Conservation (phyloP, 2,113 vertebrate species). For the Datnioides undecimradiatus region DNA sequence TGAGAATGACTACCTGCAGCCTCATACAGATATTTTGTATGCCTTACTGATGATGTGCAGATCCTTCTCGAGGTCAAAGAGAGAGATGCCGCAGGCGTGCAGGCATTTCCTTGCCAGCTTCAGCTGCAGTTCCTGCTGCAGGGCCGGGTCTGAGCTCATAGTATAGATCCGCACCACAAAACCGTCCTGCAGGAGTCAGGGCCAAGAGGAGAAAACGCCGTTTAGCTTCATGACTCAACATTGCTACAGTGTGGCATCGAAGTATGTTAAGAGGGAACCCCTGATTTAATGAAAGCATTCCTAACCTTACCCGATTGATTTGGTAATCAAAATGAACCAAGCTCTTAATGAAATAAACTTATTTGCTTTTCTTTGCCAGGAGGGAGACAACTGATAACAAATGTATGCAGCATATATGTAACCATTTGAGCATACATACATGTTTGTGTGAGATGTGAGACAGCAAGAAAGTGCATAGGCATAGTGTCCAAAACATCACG, state of each 20-base stretch:
- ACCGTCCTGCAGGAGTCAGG: constrained; percentile 87
- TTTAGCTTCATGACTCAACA: constrained; percentile 25
- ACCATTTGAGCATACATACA: no score
- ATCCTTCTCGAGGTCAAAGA: constrained; percentile 98
- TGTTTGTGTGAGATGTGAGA: no score
- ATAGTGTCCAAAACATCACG: no score
- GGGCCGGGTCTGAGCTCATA: constrained; percentile 93
- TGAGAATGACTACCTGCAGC: background rate
- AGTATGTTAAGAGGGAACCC: background rate
- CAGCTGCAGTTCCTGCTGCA: constrained; percentile 98
- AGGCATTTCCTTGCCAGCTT: constrained; percentile 99
- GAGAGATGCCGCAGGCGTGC: constrained; percentile 97
- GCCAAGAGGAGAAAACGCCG: background rate
- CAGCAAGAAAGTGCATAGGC: no score
- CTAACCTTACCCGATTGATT: background rate
- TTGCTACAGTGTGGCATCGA: background rate
- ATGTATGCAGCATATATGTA: no score
- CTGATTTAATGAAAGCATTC: constrained; percentile 7
- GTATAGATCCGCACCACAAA: constrained; percentile 99
- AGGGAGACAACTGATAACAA: no score
- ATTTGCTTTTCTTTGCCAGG: background rate
- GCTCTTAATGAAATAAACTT: no score
- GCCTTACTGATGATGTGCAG: constrained; percentile 98
- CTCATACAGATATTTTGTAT: background rate
- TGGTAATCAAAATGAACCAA: background rate